phyloP scores from a whole-genome alignment of 2,113 vertebrate genomes.

The Cariama cristata region DNA sequence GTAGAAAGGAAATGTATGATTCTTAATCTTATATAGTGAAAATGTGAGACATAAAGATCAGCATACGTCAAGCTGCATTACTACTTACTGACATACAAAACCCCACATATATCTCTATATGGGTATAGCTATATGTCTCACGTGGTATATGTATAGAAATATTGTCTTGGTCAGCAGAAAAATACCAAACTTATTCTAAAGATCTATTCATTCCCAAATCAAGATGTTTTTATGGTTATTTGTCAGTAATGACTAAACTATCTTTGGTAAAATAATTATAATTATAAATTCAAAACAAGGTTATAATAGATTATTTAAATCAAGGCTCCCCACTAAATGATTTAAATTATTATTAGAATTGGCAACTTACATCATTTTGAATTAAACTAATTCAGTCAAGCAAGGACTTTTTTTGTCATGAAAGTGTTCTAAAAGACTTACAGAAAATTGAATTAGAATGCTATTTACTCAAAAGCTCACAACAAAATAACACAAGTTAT shows the following conservation, averaged over 20 bases:
- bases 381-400: constrained; percentile 1
- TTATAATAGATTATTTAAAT: constrained; percentile 41
- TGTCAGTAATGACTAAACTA: neutral
- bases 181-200: neutral
- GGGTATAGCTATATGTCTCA: neutral
- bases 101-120: neutral
- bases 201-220: neutral
- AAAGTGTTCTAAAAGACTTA: neutral
- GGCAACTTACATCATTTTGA: constrained; percentile 10
- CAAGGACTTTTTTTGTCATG: neutral
- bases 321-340: neutral
- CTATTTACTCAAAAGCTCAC: neutral
- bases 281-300: neutral
- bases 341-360: constrained; percentile 35
- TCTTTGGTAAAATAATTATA: constrained; percentile 15
- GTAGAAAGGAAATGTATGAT: constrained; percentile 3
- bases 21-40: neutral
- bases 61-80: neutral
- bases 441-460: neutral
- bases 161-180: neutral
- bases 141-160: neutral
- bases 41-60: neutral
- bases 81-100: neutral
- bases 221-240: neutral
- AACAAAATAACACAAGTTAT: neutral